Conservation (phyloP, 2,888 invertebrate species). For the Drepanosiphum platanoidis region DNA sequence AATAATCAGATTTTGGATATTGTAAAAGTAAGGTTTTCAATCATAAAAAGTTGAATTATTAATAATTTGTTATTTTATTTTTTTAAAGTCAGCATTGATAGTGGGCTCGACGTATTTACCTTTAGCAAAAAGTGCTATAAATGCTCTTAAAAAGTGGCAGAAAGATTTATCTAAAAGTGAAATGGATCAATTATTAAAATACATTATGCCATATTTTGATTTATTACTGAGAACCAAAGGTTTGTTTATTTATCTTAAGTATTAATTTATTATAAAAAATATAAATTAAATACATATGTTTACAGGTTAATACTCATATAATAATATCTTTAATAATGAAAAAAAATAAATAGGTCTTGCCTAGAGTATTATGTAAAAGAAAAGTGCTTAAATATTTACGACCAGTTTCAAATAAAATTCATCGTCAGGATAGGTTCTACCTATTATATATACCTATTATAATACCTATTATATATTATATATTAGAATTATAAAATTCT, state of each 20-base stretch:
- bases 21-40: slow-evolving; percentile 14
- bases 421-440: too few relatives aligned
- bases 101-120: slow-evolving; percentile 28
- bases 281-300: too few relatives aligned
- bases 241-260: too few relatives aligned
- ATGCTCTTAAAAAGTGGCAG: slow-evolving; percentile 38
- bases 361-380: too few relatives aligned
- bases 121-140: slow-evolving; percentile 21
- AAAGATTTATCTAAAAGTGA: slow-evolving; percentile 31
- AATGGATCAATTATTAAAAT: slow-evolving; percentile 47
- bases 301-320: too few relatives aligned
- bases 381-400: too few relatives aligned
- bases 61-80: not conserved
- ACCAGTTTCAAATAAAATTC: too few relatives aligned
- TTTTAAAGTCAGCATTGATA: slow-evolving; percentile 23
- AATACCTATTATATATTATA: too few relatives aligned
- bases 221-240: slow-evolving; percentile 40
- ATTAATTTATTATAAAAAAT: not conserved
- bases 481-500: too few relatives aligned
- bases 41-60: not conserved
- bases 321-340: too few relatives aligned
- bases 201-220: slow-evolving; percentile 44
- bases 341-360: too few relatives aligned
- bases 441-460: too few relatives aligned
- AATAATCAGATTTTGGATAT: slow-evolving; percentile 2